Base-by-base conservation (phyloP, 2,797 vertebrate species). In the Myotis vivesi region DNA sequence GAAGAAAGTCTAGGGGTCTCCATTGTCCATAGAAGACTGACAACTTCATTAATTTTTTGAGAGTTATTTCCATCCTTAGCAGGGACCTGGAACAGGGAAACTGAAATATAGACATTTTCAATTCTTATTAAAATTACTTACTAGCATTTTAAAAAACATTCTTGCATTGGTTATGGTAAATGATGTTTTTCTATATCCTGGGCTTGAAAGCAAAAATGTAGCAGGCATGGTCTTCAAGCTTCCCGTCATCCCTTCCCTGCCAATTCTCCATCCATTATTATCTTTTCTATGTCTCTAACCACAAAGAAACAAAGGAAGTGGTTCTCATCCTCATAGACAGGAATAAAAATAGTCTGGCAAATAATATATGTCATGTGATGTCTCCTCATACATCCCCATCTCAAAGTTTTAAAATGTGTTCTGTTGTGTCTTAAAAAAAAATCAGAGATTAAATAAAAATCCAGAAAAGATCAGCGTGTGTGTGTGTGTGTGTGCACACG, bases 111-210 rank as follows among this genome's bases (percentile, higher is more conserved):
- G 25, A 59, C 38, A 49, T n/a, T 80, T 84, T 88, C 41, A 10
- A 41, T 55, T 94, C 72, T 90, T 81, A 79, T 73, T 77, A 38
- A 89, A 89, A 82, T 72, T 36, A 72, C 46, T 76, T 49, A 49
- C 23, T 33, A 75, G 79, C 22, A 36, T 59, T 91, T 94, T 76
- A 72, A 66, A 49, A 41, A 13, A 71, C 59, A 15, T 44, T 36
- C 38, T 75, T 80, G 28, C 68, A 16, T 4, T 71, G 33, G 8
- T 87, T 69, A 66, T 73, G 33, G 30, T 53, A 89, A 87, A 89
- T 44, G 5, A 79, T 57, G 46, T 57, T 76, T 91, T 51, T 25
- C 38, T 83, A 10, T 33, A 90, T 5, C 51, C 53, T 94, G 17
- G 33, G 1, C 73, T 86, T 66, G n/a, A 92, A 95, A 75, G 25